These are phyloP conservation scores for Eublepharis macularius DNA, from an alignment of 2,113 vertebrate genomes.

Conservation along the genomic window DNA sequence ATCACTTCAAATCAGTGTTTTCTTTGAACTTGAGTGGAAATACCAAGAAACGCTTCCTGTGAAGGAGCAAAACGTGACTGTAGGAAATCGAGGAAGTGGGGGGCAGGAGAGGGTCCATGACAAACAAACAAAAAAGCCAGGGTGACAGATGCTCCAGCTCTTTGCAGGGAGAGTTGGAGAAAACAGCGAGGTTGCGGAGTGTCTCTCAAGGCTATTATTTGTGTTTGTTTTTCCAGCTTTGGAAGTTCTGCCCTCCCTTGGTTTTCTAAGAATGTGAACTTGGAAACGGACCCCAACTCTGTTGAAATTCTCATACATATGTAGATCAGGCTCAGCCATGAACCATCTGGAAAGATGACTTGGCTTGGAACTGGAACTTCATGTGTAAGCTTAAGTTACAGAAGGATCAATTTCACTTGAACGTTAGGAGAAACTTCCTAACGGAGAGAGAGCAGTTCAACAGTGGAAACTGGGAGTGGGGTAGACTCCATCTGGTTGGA, in stretches of 20 bases:
- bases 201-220: slow-evolving; percentile 32
- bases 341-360: background rate
- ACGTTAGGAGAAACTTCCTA: too few relatives aligned
- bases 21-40: background rate
- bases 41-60: background rate
- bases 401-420: too few relatives aligned
- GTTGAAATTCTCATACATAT: slow-evolving; percentile 63
- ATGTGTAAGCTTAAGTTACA: too few relatives aligned
- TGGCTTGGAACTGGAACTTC: background rate
- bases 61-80: background rate
- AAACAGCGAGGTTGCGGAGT: slow-evolving; percentile 49
- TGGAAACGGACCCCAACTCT: slow-evolving; percentile 25
- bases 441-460: too few relatives aligned
- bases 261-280: slow-evolving; percentile 72
- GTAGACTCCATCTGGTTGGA: too few relatives aligned
- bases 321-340: slow-evolving; percentile 58
- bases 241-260: slow-evolving; percentile 52
- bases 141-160: slow-evolving; percentile 44
- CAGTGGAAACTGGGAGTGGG: slow-evolving; percentile 23
- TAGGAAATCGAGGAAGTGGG: slow-evolving; percentile 38
- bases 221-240: slow-evolving; percentile 59
- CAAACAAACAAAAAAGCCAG: background rate
- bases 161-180: slow-evolving; percentile 41
- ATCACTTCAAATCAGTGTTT: background rate
- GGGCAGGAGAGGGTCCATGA: background rate